A percentile compares a stretch with the other conserved stretches of the same genome.
Conservation (phyloP, 92 coral and sea anemone species). For the Phenganax subtilis region DNA sequence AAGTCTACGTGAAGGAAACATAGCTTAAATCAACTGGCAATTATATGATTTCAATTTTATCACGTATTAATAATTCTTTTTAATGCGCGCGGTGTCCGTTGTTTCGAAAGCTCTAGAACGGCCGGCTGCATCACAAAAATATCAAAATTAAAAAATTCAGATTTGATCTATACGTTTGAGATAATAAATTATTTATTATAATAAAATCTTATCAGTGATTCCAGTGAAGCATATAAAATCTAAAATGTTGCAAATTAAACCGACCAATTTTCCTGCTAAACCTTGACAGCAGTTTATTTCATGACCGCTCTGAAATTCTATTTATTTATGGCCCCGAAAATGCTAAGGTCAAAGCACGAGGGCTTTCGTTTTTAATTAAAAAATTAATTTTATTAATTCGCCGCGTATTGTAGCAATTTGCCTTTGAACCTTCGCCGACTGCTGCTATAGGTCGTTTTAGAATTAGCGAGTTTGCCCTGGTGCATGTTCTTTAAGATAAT, state of each 20-base stretch:
- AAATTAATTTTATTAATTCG: slow-evolving; percentile 40
- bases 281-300: not conserved
- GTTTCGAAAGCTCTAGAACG: not conserved
- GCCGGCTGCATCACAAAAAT: slow-evolving; percentile 5
- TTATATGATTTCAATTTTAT: slow-evolving; percentile 2
- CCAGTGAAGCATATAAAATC: not conserved
- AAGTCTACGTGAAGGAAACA: too few species aligned
- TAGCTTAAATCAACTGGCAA: too few species aligned
- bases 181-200: slow-evolving; percentile 12
- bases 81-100: not conserved
- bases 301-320: not conserved
- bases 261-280: not conserved
- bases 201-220: slow-evolving; percentile 7
- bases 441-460: slow-evolving; percentile 6
- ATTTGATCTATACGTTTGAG: slow-evolving; percentile 12
- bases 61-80: not conserved
- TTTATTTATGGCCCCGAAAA: slow-evolving; percentile 10
- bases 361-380: slow-evolving; percentile 30
- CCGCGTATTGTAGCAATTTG: slow-evolving; percentile 22
- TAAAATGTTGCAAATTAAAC: not conserved
- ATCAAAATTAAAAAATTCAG: slow-evolving; percentile 27
- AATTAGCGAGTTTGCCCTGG: not conserved
- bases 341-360: slow-evolving; percentile 7
- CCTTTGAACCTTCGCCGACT: slow-evolving; percentile 6
- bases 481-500: not conserved